Evolutionary conservation across 2,113 vertebrate species (phyloP).

Genomic region (Gavia stellata): DNA sequence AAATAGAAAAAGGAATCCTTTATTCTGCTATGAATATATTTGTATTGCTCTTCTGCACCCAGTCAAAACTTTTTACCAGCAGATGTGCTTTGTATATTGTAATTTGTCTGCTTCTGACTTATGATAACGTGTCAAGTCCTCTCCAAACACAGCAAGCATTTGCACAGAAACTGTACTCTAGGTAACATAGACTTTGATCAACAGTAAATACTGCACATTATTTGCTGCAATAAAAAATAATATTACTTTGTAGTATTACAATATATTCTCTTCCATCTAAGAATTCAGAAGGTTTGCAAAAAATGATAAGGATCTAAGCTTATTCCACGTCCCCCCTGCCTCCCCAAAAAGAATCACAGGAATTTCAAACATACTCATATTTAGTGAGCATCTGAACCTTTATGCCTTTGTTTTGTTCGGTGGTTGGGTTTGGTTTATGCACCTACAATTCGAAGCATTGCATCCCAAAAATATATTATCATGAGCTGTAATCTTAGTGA

Average conservation of each 20-base stretch:
- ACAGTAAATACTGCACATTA: neutral
- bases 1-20: neutral
- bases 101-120: neutral
- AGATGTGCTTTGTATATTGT: neutral
- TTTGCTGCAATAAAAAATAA: neutral
- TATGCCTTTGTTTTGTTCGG: too few species aligned
- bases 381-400: neutral
- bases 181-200: neutral
- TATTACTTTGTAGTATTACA: neutral
- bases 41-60: neutral
- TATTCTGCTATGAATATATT: neutral
- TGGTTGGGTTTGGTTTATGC: neutral
- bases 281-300: neutral
- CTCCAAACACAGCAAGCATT: neutral
- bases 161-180: neutral
- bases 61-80: neutral
- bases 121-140: neutral
- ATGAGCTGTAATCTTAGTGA: fast-evolving
- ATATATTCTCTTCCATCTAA: neutral
- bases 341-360: neutral
- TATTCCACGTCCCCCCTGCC: too few species aligned
- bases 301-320: neutral
- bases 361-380: neutral
- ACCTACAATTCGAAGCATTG: neutral
- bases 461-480: neutral